Evolutionary conservation across 2,113 vertebrate species (phyloP), one percentile per base, ranked within the genome.

Genomic region (Pycnonotus jocosus): DNA sequence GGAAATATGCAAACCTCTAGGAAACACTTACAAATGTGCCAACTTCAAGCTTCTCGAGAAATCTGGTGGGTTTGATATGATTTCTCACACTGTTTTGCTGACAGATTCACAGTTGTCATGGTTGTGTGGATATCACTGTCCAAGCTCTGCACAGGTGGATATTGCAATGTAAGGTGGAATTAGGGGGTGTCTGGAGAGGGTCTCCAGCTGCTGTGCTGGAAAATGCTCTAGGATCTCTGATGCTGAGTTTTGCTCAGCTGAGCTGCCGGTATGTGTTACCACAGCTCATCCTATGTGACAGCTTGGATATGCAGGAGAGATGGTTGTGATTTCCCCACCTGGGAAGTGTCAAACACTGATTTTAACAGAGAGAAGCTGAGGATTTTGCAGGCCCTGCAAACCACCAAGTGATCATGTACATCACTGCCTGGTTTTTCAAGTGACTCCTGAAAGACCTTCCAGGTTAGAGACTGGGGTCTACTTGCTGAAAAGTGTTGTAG

Each of bases 221-320:
- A 71, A 16, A 31, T 1, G 0, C 10, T 42, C 5, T 31, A 0
- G 30, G 61, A 68, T 70, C 38, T 81, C 40, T 1, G 3, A 6
- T 47, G 24, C 1, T 86, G 56, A 54, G 30, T 56, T 88, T 54
- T 81, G 24, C 40, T 81, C 66, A 71, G 56, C 44, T 58, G 66
- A 62, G 57, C 44, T 86, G 38, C 27, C 57, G 23, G 23, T 40
- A 7, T 0, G 0, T 0, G 0, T 70, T 77, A 38, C 45, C 35
- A 30, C 1, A 1, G 45, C 17, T 72, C 73, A 35, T 66, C 37
- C 19, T 71, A 23, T 37, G 71, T 48, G 61, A 18, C 12, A 42
- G 45, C 20, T 48, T 48, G 58, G 35, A 30, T 58, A 9, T 27
- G 35, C 33, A 68, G 35, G 47, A 92, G 73, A 78, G 56, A 14